phyloP scores from a whole-genome alignment of 1,140 invertebrate genomes.

The Papilio dardanus region DNA sequence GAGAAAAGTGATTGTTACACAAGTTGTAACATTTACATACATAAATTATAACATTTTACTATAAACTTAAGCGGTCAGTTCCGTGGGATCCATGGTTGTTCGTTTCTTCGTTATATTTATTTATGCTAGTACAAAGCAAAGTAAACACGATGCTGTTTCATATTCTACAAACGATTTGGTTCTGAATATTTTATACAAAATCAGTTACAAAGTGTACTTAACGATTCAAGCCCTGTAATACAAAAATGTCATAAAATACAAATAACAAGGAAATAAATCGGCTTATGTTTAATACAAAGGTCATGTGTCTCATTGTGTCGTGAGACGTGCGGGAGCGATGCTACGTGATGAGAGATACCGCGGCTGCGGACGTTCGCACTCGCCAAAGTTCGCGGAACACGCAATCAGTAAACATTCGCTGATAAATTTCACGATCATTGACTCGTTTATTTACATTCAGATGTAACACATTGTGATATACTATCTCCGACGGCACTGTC shows the following conservation, averaged over 20 bases:
- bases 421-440: constrained; percentile 34
- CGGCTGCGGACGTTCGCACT: constrained; percentile 16
- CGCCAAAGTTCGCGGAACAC: constrained; percentile 19
- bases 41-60: background rate
- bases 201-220: constrained; percentile 13
- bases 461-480: background rate
- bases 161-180: background rate
- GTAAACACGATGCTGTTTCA: background rate
- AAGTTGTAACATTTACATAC: background rate
- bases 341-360: constrained; percentile 18
- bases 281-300: constrained; percentile 27
- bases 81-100: background rate
- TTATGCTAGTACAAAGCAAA: background rate
- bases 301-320: constrained; percentile 25
- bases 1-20: background rate
- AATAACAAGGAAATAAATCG: constrained; percentile 33
- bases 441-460: constrained; percentile 3
- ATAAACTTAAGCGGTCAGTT: background rate
- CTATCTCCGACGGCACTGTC: background rate
- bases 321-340: constrained; percentile 12
- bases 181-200: background rate
- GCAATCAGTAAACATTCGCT: background rate
- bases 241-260: constrained; percentile 29
- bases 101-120: background rate
- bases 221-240: constrained; percentile 5